These are phyloP conservation scores for Pterocles orientalis DNA, from an alignment of 2,113 vertebrate genomes.

Conservation along the genomic window DNA sequence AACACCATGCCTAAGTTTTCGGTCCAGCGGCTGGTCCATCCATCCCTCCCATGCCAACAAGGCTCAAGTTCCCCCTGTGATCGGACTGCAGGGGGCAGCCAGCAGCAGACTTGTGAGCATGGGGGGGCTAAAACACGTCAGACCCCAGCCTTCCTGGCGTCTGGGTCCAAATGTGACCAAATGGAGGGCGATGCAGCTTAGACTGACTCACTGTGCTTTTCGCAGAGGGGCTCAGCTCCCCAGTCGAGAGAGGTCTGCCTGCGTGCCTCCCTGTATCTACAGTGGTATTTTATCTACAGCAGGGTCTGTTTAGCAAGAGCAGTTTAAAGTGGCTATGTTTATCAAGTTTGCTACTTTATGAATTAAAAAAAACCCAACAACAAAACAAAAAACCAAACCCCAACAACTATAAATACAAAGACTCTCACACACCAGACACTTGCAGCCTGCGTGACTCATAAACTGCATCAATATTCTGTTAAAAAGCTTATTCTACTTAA, in stretches of 20 bases:
- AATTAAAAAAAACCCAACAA: conserved; percentile 45
- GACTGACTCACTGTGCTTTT: background rate
- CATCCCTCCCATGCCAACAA: fast-evolving
- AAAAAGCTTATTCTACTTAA: conserved; percentile 81
- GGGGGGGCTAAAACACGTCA: fast-evolving
- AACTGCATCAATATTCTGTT: conserved; percentile 72
- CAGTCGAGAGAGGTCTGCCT: background rate
- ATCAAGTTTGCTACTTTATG: conserved; percentile 74
- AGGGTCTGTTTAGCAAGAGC: conserved; percentile 69
- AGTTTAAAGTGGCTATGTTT: conserved; percentile 75
- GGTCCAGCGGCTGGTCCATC: background rate
- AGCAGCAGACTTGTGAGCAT: fast-evolving
- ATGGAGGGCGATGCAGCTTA: fast-evolving
- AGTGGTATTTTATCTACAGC: conserved; percentile 65
- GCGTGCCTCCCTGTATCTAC: background rate
- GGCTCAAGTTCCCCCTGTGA: fast-evolving
- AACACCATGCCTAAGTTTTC: fast-evolving
- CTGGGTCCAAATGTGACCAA: background rate
- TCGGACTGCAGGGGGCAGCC: background rate
- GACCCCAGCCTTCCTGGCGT: fast-evolving
- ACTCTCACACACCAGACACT: conserved; percentile 62
- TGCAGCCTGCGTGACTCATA: conserved; percentile 72
- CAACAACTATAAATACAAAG: conserved; percentile 68
- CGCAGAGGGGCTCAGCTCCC: background rate
- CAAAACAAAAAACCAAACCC: conserved; percentile 35